Percentiles rank a stretch among this genome's conserved stretches.
These are phyloP conservation scores for Dinothrombium tinctorium DNA, from an alignment of 1,140 invertebrate species.

Conservation along the genomic window DNA sequence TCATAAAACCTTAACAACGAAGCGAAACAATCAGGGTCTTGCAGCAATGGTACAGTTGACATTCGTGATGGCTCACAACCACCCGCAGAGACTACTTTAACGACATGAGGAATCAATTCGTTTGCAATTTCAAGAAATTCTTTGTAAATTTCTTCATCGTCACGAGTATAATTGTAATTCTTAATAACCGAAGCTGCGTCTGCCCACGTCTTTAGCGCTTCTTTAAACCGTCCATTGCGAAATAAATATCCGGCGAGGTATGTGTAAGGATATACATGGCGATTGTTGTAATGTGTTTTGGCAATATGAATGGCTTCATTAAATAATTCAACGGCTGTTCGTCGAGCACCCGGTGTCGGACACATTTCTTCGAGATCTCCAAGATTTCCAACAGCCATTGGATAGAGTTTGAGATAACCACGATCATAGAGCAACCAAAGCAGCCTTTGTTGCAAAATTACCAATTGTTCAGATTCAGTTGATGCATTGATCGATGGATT, in stretches of 20 bases:
- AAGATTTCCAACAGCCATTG: constrained; percentile 72
- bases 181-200: constrained; percentile 79
- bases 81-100: constrained; percentile 42
- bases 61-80: constrained; percentile 8
- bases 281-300: constrained; percentile 55
- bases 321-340: constrained; percentile 26
- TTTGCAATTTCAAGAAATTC: constrained; percentile 88
- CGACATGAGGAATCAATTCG: constrained; percentile 77
- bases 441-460: constrained; percentile 51
- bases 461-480: constrained; percentile 66
- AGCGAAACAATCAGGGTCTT: constrained; percentile 75
- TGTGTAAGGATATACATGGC: constrained; percentile 86
- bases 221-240: constrained; percentile 60
- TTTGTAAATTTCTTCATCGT: constrained; percentile 88
- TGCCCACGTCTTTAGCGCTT: constrained; percentile 81
- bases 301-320: constrained; percentile 53
- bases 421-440: constrained; percentile 74
- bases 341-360: constrained; percentile 33
- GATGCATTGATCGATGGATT: constrained; percentile 70
- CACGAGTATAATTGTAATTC: constrained; percentile 74
- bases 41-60: constrained; percentile 7
- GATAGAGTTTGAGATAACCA: constrained; percentile 67
- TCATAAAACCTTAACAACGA: constrained; percentile 74
- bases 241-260: constrained; percentile 81
- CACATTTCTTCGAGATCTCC: constrained; percentile 67